phyloP scores from a whole-genome alignment of 2,113 vertebrate genomes.

The Marmota monax region DNA sequence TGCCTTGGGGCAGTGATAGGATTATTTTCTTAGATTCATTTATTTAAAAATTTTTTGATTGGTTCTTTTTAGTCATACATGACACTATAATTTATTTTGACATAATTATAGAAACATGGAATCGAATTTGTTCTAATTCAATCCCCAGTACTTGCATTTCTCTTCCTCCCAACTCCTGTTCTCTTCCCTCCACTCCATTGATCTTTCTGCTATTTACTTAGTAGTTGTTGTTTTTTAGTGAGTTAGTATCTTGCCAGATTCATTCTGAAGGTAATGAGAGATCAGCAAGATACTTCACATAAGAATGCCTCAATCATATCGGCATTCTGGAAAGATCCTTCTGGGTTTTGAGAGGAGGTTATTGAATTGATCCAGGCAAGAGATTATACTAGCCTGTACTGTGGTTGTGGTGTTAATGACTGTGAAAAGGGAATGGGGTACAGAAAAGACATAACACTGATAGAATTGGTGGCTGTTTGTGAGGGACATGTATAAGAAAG shows the following conservation, averaged over 20 bases:
- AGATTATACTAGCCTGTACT: neutral
- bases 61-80: too few relatives aligned
- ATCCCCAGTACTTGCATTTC: too few relatives aligned
- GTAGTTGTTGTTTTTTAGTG: too few relatives aligned
- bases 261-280: neutral
- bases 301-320: neutral
- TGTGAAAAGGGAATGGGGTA: neutral
- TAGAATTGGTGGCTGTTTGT: neutral
- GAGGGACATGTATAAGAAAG: neutral
- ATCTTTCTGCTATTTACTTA: too few relatives aligned
- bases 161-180: too few relatives aligned
- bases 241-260: neutral
- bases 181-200: too few relatives aligned
- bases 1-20: neutral
- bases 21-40: neutral
- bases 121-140: too few relatives aligned
- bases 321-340: neutral
- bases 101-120: too few relatives aligned
- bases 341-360: neutral
- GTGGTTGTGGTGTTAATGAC: neutral
- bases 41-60: too few relatives aligned
- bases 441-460: neutral
- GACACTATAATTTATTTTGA: too few relatives aligned
- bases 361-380: neutral
- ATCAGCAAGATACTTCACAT: neutral